Base-by-base conservation (phyloP, 2,113 vertebrate genomes). In the Hypocryptadius cinnamomeus region DNA sequence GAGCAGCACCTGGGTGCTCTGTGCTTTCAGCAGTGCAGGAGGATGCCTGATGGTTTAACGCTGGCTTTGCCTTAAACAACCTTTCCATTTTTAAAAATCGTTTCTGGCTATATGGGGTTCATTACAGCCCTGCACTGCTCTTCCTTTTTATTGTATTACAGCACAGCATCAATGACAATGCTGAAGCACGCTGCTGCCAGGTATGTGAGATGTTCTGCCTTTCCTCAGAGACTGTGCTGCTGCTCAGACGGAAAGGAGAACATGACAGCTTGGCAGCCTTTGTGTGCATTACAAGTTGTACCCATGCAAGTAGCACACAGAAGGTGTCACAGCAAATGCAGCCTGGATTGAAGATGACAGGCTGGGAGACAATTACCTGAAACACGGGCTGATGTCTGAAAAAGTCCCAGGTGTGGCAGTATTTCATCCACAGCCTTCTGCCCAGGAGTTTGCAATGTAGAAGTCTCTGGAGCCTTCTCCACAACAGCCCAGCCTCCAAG, bases 21-120 rank as follows among this genome's bases (percentile, higher is more conserved):
- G 59, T 4, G 8, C 69, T 63, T 64, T 25, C 77, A 33, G 35
- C 14, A 33, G 21, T 4, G 45, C 63, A n/a, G 69, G 51, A 78
- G 17, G 15, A 35, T 8, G 9, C 37, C 60, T 1, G 0, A 4
- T 5, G 11, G 24, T 85, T 80, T 81, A 79, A 61, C 0, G 0
- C 24, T 45, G 25, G 2, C 25, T 71, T 81, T 73, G 37, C 64
- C 57, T 84, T 81, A 74, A 74, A 80, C 25, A 8, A 35, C 37
- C 44, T 76, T 69, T 37, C 28, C 2, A 4, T 37, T 65, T 72
- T 71, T 9, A 2, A 0, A 25, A 68, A 42, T n/a, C 0, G 0
- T 40, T 85, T 69, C 81, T 79, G 47, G 10, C 37, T 74, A 2
- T 11, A 4, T 6, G 18, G 37, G 12, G 5, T 42, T 79, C 20